phyloP scores from a whole-genome alignment of 2,888 invertebrate genomes.

The Plagodis pulveraria region DNA sequence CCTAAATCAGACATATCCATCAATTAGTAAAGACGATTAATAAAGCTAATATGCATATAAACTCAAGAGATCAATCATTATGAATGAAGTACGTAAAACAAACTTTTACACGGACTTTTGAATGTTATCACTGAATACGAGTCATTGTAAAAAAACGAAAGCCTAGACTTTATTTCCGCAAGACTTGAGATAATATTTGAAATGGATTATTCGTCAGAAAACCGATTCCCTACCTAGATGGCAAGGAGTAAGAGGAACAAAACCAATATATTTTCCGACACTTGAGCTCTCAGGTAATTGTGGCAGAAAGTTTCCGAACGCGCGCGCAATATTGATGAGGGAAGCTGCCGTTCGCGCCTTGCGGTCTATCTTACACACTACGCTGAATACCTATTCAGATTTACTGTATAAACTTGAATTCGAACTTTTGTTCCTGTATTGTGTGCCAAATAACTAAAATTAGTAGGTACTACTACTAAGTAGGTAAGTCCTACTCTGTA shows the following conservation, averaged over 20 bases:
- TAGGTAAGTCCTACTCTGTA: too few species aligned
- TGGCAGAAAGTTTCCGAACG: constrained; percentile 82
- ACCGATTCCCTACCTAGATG: constrained; percentile 67
- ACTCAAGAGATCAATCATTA: not conserved
- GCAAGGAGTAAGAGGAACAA: constrained; percentile 66
- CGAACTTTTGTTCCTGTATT: constrained; percentile 9
- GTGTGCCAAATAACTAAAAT: too few species aligned
- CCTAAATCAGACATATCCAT: not conserved
- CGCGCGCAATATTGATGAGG: constrained; percentile 78
- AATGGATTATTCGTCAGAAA: constrained; percentile 54
- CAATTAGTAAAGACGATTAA: not conserved
- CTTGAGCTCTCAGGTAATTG: constrained; percentile 85
- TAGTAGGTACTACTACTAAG: too few species aligned
- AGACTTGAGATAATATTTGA: constrained; percentile 18
- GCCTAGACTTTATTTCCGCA: not conserved
- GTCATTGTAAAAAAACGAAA: too few species aligned
- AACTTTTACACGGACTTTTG: not conserved
- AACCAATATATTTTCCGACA: constrained; percentile 84
- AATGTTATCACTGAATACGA: too few species aligned
- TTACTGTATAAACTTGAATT: constrained; percentile 26
- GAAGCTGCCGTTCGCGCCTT: constrained; percentile 47
- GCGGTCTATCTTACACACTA: constrained; percentile 37
- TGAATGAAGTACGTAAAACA: not conserved
- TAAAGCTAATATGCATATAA: not conserved
- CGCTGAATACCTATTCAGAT: constrained; percentile 28